Evolutionary conservation across 1,140 invertebrate genomes (phyloP).

Genomic region (Caenorhabditis briggsae): DNA sequence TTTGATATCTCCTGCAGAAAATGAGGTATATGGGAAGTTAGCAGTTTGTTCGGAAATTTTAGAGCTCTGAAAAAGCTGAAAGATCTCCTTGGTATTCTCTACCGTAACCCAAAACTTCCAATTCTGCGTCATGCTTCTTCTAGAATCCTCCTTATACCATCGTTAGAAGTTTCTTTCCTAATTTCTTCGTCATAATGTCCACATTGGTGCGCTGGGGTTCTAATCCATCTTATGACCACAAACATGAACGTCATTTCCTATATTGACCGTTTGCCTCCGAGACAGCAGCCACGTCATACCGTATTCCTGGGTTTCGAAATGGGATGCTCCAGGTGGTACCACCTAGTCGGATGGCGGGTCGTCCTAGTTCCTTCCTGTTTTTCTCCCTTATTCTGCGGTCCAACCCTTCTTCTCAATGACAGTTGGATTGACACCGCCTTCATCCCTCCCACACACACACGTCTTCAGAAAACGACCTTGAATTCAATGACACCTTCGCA

Average conservation of each 20-base stretch:
- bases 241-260: constrained; percentile 42
- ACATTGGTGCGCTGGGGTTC: constrained; percentile 9
- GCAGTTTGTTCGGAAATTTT: too few species aligned
- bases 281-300: background rate
- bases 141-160: background rate
- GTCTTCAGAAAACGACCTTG: background rate
- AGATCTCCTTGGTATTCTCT: too few species aligned
- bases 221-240: constrained; percentile 51
- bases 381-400: background rate
- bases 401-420: constrained; percentile 21
- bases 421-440: background rate
- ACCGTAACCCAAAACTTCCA: too few species aligned
- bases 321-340: constrained; percentile 13
- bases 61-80: too few species aligned
- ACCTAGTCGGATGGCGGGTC: background rate
- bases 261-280: constrained; percentile 3
- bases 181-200: constrained; percentile 51
- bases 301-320: background rate
- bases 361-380: background rate
- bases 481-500: background rate
- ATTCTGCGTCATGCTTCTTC: too few species aligned
- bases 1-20: too few species aligned
- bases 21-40: too few species aligned
- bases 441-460: too few species aligned
- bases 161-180: background rate